Conservation (phyloP, 2,888 invertebrate species). For the Andrena bicolor region DNA sequence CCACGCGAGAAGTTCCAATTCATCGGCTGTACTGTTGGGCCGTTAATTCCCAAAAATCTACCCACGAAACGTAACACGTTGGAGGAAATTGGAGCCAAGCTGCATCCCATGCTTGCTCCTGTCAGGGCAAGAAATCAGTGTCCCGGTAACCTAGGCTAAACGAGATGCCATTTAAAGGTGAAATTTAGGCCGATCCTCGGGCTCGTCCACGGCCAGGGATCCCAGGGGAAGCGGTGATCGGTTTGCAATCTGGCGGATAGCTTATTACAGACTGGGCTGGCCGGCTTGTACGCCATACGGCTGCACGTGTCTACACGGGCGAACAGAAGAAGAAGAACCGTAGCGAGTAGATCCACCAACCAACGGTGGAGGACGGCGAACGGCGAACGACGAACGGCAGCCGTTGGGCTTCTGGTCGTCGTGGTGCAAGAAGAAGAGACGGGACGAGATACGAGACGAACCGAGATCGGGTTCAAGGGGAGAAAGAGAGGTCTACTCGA, state of each 20-base stretch:
- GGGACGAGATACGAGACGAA: constrained; percentile 38
- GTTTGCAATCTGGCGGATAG: constrained; percentile 72
- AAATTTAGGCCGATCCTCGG: constrained; percentile 51
- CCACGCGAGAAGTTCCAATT: not conserved
- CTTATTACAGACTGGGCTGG: constrained; percentile 69
- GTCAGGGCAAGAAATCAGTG: constrained; percentile 38
- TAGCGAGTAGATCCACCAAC: constrained; percentile 55
- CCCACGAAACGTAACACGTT: not conserved
- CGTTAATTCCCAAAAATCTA: constrained; percentile 25
- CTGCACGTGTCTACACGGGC: constrained; percentile 64
- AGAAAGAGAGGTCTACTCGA: constrained; percentile 58
- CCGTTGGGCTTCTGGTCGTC: constrained; percentile 67
- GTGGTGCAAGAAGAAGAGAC: constrained; percentile 60
- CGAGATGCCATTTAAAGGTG: constrained; percentile 69
- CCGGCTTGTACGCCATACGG: constrained; percentile 56
- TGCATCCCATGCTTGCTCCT: constrained; percentile 14
- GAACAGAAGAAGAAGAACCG: constrained; percentile 63
- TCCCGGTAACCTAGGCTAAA: constrained; percentile 57
- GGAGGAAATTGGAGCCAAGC: constrained; percentile 23
- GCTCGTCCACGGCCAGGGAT: constrained; percentile 20
- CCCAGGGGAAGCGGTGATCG: constrained; percentile 63
- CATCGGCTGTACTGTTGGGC: not conserved
- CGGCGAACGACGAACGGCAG: constrained; percentile 49
- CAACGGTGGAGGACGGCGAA: constrained; percentile 18
- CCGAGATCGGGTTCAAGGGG: constrained; percentile 14